Percentiles rank a stretch among this genome's conserved stretches.
Conservation (phyloP, 2,113 vertebrate genomes). For the Ceyx melanurus region DNA sequence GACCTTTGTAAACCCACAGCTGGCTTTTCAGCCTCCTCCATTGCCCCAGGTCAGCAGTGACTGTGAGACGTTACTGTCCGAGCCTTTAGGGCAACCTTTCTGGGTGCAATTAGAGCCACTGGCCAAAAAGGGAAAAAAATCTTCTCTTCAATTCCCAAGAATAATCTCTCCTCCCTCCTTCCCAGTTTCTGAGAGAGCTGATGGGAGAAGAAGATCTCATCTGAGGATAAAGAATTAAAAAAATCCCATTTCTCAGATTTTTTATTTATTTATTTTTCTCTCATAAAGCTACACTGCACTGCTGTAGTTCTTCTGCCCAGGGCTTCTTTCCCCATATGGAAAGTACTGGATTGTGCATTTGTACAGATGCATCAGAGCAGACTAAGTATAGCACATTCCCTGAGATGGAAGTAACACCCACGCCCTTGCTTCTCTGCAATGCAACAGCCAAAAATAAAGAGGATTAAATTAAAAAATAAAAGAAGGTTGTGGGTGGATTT, state of each 20-base stretch:
- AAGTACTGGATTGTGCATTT: conserved; percentile 50
- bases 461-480: conserved; percentile 45
- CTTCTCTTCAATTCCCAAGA: neutral
- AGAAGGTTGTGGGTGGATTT: conserved; percentile 53
- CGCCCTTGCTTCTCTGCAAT: conserved; percentile 36
- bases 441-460: conserved; percentile 43
- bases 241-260: neutral
- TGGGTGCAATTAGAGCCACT: neutral
- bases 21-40: neutral
- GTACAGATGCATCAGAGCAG: conserved; percentile 55
- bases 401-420: conserved; percentile 43
- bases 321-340: conserved; percentile 44
- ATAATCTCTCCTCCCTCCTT: neutral
- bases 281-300: neutral
- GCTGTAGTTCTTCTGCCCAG: conserved; percentile 30
- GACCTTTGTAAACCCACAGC: neutral
- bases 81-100: neutral
- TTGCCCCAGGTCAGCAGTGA: neutral
- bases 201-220: neutral
- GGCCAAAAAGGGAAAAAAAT: neutral
- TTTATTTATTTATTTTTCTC: neutral
- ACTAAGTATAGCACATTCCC: conserved; percentile 53
- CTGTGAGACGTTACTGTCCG: neutral
- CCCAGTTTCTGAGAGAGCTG: neutral
- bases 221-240: conserved; percentile 17